These are phyloP conservation scores for Formica aserva DNA, from an alignment of 2,888 invertebrate genomes.

Conservation along the genomic window DNA sequence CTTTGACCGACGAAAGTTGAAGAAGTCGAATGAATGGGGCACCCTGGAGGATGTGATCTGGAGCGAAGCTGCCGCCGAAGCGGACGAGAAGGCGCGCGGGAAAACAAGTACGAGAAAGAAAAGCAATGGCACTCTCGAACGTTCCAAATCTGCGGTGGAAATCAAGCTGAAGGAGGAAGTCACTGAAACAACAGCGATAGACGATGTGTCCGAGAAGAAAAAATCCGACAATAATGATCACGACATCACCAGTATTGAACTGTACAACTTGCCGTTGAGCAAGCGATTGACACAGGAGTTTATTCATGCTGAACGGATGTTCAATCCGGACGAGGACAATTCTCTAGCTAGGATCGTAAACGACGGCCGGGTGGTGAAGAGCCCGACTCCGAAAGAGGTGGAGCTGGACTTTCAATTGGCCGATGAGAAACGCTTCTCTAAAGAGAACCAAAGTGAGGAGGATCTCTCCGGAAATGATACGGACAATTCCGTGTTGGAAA, in stretches of 20 bases:
- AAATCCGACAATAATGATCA: slow-evolving; percentile 49
- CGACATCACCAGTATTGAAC: slow-evolving; percentile 77
- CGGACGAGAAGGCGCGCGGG: slow-evolving; percentile 67
- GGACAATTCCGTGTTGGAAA: slow-evolving; percentile 53
- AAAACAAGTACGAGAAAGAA: slow-evolving; percentile 75
- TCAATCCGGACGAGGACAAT: slow-evolving; percentile 81
- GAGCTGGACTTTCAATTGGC: slow-evolving; percentile 79
- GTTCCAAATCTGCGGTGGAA: slow-evolving; percentile 89
- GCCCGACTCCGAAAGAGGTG: slow-evolving; percentile 77
- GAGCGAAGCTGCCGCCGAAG: slow-evolving; percentile 85
- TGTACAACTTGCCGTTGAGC: slow-evolving; percentile 82
- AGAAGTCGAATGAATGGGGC: slow-evolving; percentile 92
- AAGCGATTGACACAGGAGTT: slow-evolving; percentile 81
- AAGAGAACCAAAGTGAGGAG: slow-evolving; percentile 5
- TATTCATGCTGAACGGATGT: slow-evolving; percentile 79
- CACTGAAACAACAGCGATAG: background rate
- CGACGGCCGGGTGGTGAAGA: slow-evolving; percentile 79
- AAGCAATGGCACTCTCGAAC: slow-evolving; percentile 87
- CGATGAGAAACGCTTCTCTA: slow-evolving; percentile 59
- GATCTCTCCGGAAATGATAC: background rate
- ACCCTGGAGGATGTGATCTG: slow-evolving; percentile 92
- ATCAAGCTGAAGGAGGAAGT: slow-evolving; percentile 87
- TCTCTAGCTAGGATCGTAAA: slow-evolving; percentile 82
- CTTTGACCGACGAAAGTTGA: slow-evolving; percentile 90
- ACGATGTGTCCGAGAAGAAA: background rate